A percentile compares a stretch with the other conserved stretches of the same genome.
phyloP scores from a whole-genome alignment of 2,113 vertebrate species.

The Engraulis encrasicolus region DNA sequence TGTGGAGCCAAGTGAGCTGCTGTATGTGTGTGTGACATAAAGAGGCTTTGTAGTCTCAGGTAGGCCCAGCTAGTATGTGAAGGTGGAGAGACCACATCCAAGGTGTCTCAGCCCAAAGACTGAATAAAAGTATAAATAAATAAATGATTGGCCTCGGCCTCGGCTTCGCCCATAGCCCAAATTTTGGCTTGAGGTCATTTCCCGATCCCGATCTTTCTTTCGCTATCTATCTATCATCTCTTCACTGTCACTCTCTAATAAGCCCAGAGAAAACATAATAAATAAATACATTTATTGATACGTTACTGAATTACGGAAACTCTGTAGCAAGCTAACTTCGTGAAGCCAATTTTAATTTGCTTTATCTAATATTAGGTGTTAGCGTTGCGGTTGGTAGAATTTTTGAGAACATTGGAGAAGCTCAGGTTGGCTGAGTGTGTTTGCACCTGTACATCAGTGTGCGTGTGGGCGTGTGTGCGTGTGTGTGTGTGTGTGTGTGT shows the following conservation, averaged over 20 bases:
- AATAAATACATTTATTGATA: too few relatives aligned
- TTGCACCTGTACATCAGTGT: too few relatives aligned
- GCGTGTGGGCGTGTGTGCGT: neutral
- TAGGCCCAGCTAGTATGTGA: neutral
- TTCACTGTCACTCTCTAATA: too few relatives aligned
- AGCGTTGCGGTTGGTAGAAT: neutral
- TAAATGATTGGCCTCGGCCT: too few relatives aligned
- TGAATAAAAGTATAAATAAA: neutral
- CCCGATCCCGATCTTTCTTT: too few relatives aligned
- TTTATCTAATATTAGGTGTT: neutral
- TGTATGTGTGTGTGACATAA: neutral
- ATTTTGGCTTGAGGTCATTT: too few relatives aligned
- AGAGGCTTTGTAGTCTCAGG: neutral
- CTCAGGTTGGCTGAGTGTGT: neutral
- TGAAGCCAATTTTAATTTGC: neutral
- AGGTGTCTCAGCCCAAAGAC: neutral
- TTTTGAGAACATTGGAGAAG: neutral
- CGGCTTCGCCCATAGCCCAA: too few relatives aligned
- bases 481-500: neutral
- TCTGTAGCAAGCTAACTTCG: neutral
- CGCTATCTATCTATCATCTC: too few relatives aligned
- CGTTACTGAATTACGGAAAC: neutral
- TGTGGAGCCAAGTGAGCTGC: neutral
- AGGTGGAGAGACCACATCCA: too few relatives aligned
- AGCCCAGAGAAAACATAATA: too few relatives aligned